phyloP scores from a whole-genome alignment of 2,113 vertebrate genomes.

The Hassar affinis region DNA sequence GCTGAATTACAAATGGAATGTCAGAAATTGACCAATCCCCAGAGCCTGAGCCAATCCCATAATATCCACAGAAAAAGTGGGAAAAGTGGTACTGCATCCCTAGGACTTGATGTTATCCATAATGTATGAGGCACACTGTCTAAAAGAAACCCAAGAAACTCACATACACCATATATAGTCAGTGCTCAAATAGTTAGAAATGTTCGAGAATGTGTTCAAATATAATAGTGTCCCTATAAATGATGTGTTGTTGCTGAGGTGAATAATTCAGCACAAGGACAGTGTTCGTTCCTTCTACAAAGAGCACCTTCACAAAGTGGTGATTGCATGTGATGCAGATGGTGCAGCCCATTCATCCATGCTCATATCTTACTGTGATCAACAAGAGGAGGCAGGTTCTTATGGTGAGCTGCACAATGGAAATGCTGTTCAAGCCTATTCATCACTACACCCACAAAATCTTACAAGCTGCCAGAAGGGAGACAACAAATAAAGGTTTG shows the following conservation, averaged over 20 bases:
- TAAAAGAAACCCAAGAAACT: not conserved
- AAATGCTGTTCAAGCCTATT: slow-evolving; percentile 12
- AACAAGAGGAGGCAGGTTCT: slow-evolving; percentile 21
- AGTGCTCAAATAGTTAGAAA: not conserved
- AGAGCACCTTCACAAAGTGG: not conserved
- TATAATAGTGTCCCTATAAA: not conserved
- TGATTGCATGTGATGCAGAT: slow-evolving; percentile 23
- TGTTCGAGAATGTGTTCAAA: not conserved
- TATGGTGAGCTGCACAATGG: slow-evolving; percentile 12
- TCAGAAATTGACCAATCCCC: not conserved
- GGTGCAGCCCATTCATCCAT: slow-evolving; percentile 14
- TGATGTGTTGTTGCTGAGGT: no score
- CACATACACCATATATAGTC: not conserved
- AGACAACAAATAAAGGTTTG: slow-evolving; percentile 38
- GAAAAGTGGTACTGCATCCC: slow-evolving; percentile 4
- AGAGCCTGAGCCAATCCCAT: not conserved
- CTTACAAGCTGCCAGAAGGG: not conserved
- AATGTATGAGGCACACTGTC: slow-evolving; percentile 18
- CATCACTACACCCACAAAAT: slow-evolving; percentile 9
- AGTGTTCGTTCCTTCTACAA: not conserved
- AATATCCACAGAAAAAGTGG: not conserved
- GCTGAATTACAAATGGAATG: not conserved
- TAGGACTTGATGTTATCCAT: slow-evolving; percentile 21
- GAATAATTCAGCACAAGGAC: not conserved
- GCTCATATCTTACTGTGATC: slow-evolving; percentile 29